Conservation (phyloP, 2,113 vertebrate species). For the Hypomesus transpacificus region DNA sequence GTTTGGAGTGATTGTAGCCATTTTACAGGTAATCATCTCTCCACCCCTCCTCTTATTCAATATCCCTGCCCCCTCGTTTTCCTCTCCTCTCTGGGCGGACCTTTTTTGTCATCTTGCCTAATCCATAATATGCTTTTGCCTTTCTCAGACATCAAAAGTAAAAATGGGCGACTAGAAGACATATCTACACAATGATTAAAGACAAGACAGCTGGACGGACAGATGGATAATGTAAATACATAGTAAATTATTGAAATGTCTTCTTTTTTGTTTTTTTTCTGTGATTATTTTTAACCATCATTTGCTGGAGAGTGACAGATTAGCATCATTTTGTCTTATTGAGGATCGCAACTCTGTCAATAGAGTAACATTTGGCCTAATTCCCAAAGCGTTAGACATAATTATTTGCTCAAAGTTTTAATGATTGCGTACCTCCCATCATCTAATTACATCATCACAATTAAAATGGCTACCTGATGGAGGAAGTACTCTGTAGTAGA, state of each 20-base stretch:
- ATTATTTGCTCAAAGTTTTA: no score
- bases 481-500: background rate
- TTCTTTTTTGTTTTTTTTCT: slow-evolving; percentile 52
- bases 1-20: slow-evolving; percentile 97
- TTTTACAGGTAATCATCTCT: slow-evolving; percentile 84
- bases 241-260: slow-evolving; percentile 81
- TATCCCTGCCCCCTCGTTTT: no score
- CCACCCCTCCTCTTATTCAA: no score
- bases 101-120: background rate
- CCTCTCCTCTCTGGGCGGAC: no score
- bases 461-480: background rate
- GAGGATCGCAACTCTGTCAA: slow-evolving; percentile 22
- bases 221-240: slow-evolving; percentile 76
- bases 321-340: slow-evolving; percentile 39
- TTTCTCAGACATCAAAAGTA: slow-evolving; percentile 93
- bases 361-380: background rate
- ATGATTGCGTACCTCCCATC: no score
- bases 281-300: slow-evolving; percentile 67
- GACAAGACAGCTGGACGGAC: slow-evolving; percentile 54
- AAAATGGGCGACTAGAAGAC: slow-evolving; percentile 93
- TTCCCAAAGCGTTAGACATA: no score
- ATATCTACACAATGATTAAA: slow-evolving; percentile 26
- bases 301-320: slow-evolving; percentile 57
- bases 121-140: slow-evolving; percentile 7
- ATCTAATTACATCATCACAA: background rate